Base-by-base conservation (phyloP, 2,113 vertebrate species). In the Lampris incognitus region DNA sequence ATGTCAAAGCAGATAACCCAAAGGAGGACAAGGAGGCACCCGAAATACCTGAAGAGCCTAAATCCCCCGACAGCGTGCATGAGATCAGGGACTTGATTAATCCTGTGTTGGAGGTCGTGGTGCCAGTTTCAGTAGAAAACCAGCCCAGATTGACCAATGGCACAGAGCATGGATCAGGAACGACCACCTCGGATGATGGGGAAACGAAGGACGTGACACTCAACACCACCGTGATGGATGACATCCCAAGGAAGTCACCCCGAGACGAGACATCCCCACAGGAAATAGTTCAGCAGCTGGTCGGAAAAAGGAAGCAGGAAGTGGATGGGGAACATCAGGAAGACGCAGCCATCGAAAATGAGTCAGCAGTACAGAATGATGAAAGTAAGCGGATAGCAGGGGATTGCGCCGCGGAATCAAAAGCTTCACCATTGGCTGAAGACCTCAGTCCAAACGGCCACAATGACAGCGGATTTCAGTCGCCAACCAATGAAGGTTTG, bases 81-180 rank as follows among this genome's bases (percentile, higher is more conserved):
- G 85, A 90, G 87, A 95, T 98, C 83, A 92, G 93, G 1, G 86
- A 89, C 54, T 87, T 94, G 55, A 93, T 97, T 69, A 94, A 85
- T 0, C 94, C 87, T 1, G 86, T 94, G 76, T 74, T 93, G 83
- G 87, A 41, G 7, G 36, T 92, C 1, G 86, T 79, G 13, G 42
- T 89, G 2, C 88, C 93, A 0, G 70, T 13, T 0, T 44, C 74
- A 0, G 64, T 75, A 13, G 64, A 76, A 0, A 3, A 40, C 0
- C 1, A 54, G 36, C 38, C 1, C 0, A 79, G 78, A n/a, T 61
- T 91, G 37, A 73, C 64, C 11, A 95, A 95, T 0, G 93, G 93
- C 52, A 92, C 87, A 0, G 69, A 90, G 0, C 1, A 2, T 0
- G 84, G 2, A 76, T 83, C 75, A 3, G 74, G 81, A 0, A 44